phyloP scores from a whole-genome alignment of 2,113 vertebrate genomes.

The Aptenodytes forsteri region DNA sequence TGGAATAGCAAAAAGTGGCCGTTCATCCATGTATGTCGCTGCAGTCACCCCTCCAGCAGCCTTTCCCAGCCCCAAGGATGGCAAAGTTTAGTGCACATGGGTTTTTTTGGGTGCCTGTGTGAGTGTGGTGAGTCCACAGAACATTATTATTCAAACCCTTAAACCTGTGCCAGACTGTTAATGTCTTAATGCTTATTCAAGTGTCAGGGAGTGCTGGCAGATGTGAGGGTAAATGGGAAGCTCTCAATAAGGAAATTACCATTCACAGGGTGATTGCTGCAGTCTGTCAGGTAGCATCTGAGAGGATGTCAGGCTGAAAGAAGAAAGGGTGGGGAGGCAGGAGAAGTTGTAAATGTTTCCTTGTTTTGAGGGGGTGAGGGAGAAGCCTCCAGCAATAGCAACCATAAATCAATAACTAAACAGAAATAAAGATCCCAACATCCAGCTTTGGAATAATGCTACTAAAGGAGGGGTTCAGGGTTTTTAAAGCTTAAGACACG shows the following conservation, averaged over 20 bases:
- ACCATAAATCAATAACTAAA: background rate
- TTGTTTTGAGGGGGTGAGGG: background rate
- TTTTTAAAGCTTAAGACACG: background rate
- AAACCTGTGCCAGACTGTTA: conserved; percentile 70
- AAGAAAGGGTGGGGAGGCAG: background rate
- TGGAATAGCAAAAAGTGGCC: conserved; percentile 10
- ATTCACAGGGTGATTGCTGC: conserved; percentile 65
- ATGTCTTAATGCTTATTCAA: conserved; percentile 80
- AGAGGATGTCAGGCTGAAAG: conserved; percentile 54
- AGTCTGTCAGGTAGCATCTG: conserved; percentile 68
- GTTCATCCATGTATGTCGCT: background rate
- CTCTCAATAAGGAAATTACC: conserved; percentile 75
- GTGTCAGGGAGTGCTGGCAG: conserved; percentile 72
- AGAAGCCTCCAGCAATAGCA: background rate
- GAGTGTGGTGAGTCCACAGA: background rate
- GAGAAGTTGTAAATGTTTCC: background rate
- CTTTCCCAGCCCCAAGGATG: background rate
- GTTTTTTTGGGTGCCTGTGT: background rate
- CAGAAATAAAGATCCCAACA: background rate
- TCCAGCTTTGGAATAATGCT: background rate
- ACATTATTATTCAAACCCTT: conserved; percentile 59
- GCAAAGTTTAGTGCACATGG: background rate
- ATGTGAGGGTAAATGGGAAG: conserved; percentile 74
- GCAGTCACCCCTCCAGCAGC: background rate
- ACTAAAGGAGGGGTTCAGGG: background rate